A percentile compares a stretch with the other conserved stretches of the same genome.
phyloP scores from a whole-genome alignment of 2,113 vertebrate species.

The Crotalus tigris region DNA sequence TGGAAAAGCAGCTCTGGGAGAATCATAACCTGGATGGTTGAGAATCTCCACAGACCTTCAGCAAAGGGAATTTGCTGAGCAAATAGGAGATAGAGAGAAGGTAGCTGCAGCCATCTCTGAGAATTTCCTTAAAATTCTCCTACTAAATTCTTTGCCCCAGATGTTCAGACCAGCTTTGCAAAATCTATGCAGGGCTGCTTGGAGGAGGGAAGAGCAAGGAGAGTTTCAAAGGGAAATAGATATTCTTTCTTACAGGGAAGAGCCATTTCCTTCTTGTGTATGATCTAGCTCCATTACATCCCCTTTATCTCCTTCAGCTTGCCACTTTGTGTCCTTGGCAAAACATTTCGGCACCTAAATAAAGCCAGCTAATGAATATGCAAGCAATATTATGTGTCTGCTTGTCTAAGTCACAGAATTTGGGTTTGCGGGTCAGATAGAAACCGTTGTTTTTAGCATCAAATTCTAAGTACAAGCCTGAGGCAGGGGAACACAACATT shows the following conservation, averaged over 20 bases:
- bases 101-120: background rate
- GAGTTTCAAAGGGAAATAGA: background rate
- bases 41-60: background rate
- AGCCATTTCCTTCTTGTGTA: background rate
- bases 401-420: constrained; percentile 17
- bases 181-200: background rate
- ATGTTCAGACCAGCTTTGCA: background rate
- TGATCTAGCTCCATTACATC: background rate
- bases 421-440: constrained; percentile 11
- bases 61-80: background rate
- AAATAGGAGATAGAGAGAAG: background rate
- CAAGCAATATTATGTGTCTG: background rate
- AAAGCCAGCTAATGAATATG: background rate
- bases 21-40: no score
- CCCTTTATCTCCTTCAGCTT: background rate
- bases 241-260: background rate
- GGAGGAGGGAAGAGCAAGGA: background rate
- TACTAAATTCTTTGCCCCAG: background rate
- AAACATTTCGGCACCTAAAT: background rate
- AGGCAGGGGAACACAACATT: constrained; percentile 1
- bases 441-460: constrained; percentile 1
- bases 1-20: background rate
- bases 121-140: background rate
- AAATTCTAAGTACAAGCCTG: background rate
- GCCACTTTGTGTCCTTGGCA: background rate